These are phyloP conservation scores for Mareca penelope DNA, from an alignment of 2,797 vertebrate species.

Conservation along the genomic window DNA sequence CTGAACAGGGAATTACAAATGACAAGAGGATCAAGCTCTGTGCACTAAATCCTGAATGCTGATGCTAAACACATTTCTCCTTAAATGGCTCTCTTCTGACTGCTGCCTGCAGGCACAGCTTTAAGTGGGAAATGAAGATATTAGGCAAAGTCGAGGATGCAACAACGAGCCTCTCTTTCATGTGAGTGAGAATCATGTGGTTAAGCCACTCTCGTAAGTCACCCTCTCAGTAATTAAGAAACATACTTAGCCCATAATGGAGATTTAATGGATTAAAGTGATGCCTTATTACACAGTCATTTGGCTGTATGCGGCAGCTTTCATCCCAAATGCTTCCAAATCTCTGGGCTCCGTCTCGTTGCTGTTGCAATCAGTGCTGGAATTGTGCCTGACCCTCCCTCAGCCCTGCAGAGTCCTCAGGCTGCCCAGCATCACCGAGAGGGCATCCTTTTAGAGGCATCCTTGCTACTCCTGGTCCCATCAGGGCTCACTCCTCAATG, in stretches of 20 bases:
- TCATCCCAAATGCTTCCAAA: constrained; percentile 4
- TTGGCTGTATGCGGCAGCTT: not conserved
- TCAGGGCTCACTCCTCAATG: not conserved
- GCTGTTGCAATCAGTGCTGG: not conserved
- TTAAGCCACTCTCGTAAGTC: constrained; percentile 28
- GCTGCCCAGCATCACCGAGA: not conserved
- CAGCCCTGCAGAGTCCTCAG: not conserved
- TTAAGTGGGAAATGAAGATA: constrained; percentile 12
- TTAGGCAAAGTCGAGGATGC: constrained; percentile 14
- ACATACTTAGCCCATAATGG: constrained; percentile 13
- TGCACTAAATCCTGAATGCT: constrained; percentile 1
- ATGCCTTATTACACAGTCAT: constrained; percentile 3
- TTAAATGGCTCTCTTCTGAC: constrained; percentile 34
- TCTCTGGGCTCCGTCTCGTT: not conserved
- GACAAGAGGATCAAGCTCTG: not conserved
- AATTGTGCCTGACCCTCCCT: not conserved
- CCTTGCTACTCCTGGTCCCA: not conserved
- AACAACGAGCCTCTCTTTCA: constrained; percentile 8
- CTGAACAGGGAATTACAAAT: constrained; percentile 20
- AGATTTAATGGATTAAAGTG: constrained; percentile 43
- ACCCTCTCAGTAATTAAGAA: constrained; percentile 12
- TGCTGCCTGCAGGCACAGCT: not conserved
- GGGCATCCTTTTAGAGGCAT: not conserved
- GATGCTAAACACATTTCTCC: not conserved
- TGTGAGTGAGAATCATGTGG: not conserved